Percentiles rank a stretch among this genome's conserved stretches.
Evolutionary conservation across 2,797 vertebrate species (phyloP).

Genomic region (Acanthiza pusilla): DNA sequence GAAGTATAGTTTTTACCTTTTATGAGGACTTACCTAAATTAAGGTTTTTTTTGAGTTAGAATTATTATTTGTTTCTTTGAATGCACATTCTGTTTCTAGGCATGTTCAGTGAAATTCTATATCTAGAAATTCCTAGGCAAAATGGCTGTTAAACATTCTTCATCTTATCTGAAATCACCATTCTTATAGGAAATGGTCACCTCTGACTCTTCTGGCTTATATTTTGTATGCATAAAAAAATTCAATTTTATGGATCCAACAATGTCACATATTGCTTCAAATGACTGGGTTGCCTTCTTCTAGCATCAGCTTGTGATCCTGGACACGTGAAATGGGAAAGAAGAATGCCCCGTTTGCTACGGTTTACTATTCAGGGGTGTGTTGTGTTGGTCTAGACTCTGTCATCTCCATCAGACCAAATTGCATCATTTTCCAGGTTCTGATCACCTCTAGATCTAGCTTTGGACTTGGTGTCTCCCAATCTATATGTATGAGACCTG

Average conservation of each 20-base stretch:
- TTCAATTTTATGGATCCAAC: not conserved
- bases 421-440: not conserved
- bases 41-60: rapidly evolving
- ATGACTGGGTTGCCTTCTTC: not conserved
- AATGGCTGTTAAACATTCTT: not conserved
- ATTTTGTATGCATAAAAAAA: not conserved
- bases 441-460: not conserved
- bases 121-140: not conserved
- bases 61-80: not conserved
- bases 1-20: not conserved
- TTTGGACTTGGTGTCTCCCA: not conserved
- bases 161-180: not conserved
- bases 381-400: not conserved
- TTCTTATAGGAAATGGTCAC: not conserved
- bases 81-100: not conserved
- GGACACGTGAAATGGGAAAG: not conserved
- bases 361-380: not conserved
- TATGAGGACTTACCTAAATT: not conserved
- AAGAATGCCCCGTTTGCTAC: not conserved
- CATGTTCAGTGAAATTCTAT: not conserved
- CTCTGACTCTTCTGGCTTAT: not conserved
- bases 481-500: not conserved
- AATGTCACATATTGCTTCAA: not conserved
- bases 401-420: not conserved
- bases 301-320: not conserved